Percentiles rank a stretch among this genome's conserved stretches.
These are phyloP conservation scores for Serinus canaria DNA, from an alignment of 2,113 vertebrate species.

Conservation along the genomic window DNA sequence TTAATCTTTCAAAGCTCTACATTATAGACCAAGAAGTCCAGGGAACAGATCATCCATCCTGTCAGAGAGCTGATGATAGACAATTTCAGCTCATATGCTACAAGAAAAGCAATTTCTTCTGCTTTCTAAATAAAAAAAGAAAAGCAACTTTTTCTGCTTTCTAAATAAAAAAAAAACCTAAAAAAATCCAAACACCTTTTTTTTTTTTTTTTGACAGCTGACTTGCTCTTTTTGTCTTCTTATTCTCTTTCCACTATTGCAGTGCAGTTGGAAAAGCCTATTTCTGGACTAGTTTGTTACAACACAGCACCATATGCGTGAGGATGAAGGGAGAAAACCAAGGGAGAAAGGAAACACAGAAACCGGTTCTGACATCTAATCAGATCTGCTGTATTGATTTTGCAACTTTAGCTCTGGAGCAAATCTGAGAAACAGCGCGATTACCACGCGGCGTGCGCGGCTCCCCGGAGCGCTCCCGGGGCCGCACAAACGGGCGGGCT, in stretches of 20 bases:
- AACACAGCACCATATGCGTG: not conserved
- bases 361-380: constrained; percentile 67
- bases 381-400: constrained; percentile 66
- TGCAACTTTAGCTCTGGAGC: constrained; percentile 42
- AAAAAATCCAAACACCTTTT: not conserved
- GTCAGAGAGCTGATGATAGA: not conserved
- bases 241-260: not conserved
- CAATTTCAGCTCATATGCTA: not conserved
- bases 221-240: not conserved
- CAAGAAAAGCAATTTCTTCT: not conserved
- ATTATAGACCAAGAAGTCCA: not conserved
- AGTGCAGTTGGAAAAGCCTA: not conserved
- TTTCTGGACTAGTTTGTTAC: constrained; percentile 7
- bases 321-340: not conserved
- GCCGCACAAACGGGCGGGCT: not conserved
- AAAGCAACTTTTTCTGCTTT: not conserved
- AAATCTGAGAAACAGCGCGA: constrained; percentile 26
- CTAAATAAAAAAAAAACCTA: not conserved
- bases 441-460: not conserved
- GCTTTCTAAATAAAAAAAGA: constrained; percentile 5
- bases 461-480: not conserved
- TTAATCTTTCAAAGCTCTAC: not conserved
- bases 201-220: not conserved
- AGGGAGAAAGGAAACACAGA: constrained; percentile 28
- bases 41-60: not conserved